phyloP scores from a whole-genome alignment of 2,113 vertebrate genomes.

The Callithrix jacchus region DNA sequence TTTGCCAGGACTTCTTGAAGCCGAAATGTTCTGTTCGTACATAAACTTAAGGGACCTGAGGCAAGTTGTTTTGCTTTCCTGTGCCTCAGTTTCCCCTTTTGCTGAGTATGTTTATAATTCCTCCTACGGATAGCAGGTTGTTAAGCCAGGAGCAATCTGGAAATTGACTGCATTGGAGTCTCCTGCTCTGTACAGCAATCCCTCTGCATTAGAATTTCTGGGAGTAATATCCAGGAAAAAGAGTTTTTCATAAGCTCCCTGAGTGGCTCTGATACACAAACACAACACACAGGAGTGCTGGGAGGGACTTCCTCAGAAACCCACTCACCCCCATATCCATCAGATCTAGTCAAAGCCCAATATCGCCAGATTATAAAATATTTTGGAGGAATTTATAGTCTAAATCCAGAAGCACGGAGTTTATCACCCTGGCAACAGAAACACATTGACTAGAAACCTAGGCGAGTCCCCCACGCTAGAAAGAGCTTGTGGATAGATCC shows the following conservation, averaged over 20 bases:
- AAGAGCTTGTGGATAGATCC: background rate
- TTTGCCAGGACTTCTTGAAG: background rate
- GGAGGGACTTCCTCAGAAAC: background rate
- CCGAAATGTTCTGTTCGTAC: background rate
- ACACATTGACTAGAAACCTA: background rate
- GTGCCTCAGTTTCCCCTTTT: conserved; percentile 43
- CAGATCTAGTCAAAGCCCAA: background rate
- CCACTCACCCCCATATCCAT: background rate
- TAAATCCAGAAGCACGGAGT: conserved; percentile 56
- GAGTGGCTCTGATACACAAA: background rate
- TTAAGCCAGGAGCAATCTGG: background rate
- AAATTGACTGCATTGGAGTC: background rate
- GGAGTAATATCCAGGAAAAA: background rate
- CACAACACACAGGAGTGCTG: background rate
- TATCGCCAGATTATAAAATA: conserved; percentile 55
- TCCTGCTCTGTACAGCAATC: background rate
- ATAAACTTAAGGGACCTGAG: background rate
- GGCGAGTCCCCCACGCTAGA: background rate
- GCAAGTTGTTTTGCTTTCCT: background rate
- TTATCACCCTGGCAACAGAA: conserved; percentile 71
- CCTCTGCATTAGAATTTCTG: background rate
- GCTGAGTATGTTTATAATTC: background rate
- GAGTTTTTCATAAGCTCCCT: background rate
- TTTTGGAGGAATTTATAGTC: conserved; percentile 64
- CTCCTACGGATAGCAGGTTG: background rate